Evolutionary conservation across 2,888 invertebrate species (phyloP).

Genomic region (Bursaphelenchus okinawaensis): DNA sequence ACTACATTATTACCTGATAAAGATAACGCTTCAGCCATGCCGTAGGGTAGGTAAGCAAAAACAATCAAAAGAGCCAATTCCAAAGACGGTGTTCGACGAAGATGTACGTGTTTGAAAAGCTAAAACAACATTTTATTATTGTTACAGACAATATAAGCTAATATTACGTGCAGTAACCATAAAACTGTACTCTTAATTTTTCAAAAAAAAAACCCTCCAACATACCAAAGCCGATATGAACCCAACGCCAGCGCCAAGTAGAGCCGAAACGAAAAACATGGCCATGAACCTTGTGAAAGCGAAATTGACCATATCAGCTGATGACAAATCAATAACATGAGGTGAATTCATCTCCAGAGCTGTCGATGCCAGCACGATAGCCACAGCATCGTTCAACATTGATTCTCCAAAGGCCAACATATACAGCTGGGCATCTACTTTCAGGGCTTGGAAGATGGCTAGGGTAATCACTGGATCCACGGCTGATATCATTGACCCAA

Average conservation of each 20-base stretch:
- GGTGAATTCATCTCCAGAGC: conserved; percentile 36
- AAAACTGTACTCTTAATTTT: too few species aligned
- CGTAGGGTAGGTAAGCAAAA: conserved; percentile 96
- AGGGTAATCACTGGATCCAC: conserved; percentile 98
- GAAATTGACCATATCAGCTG: conserved; percentile 30
- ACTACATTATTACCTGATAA: conserved; percentile 75
- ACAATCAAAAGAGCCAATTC: conserved; percentile 98
- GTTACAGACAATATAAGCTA: too few species aligned
- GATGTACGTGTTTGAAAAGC: conserved; percentile 86
- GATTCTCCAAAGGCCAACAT: conserved; percentile 98
- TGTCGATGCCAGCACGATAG: conserved; percentile 85
- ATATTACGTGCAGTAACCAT: too few species aligned
- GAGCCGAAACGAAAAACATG: conserved; percentile 97
- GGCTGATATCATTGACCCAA: conserved; percentile 93
- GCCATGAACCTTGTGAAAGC: conserved; percentile 78
- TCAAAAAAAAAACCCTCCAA: conserved; percentile 13
- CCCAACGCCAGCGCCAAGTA: conserved; percentile 89
- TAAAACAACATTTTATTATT: conserved; percentile 41
- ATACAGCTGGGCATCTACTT: conserved; percentile 85
- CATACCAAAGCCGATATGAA: conserved; percentile 75
- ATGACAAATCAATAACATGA: conserved; percentile 16
- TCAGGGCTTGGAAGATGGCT: conserved; percentile 80
- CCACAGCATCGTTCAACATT: conserved; percentile 80
- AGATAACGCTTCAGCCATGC: conserved; percentile 90
- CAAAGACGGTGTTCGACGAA: conserved; percentile 90